These are phyloP conservation scores for Artibeus lituratus DNA, from an alignment of 2,797 vertebrate species.

Conservation along the genomic window DNA sequence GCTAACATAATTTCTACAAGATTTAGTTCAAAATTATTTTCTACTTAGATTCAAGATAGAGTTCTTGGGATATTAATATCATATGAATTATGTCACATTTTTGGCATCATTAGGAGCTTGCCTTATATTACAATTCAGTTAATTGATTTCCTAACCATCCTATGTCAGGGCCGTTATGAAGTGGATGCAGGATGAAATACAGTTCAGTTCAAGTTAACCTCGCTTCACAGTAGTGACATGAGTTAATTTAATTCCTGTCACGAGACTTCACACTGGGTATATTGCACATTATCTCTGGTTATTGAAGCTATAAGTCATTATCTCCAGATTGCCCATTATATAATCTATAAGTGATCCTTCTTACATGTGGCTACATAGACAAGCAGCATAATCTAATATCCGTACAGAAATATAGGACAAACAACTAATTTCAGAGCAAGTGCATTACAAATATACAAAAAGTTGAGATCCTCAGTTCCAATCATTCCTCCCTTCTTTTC, in stretches of 20 bases:
- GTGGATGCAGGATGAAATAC: slow-evolving; percentile 27
- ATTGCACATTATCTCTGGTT: slow-evolving; percentile 39
- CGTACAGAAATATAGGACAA: not conserved
- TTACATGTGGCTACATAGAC: not conserved
- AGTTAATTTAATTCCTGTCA: slow-evolving; percentile 63
- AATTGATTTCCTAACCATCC: slow-evolving; percentile 33
- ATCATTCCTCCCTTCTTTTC: not conserved
- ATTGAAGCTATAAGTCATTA: slow-evolving; percentile 53
- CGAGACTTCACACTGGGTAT: slow-evolving; percentile 35
- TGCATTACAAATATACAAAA: not conserved
- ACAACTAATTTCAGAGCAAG: not conserved
- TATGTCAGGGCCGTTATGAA: slow-evolving; percentile 45
- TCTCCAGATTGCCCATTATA: slow-evolving; percentile 10
- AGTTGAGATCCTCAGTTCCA: not conserved
- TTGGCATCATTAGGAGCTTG: not conserved
- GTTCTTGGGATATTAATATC: not conserved
- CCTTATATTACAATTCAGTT: slow-evolving; percentile 31
- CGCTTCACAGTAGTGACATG: slow-evolving; percentile 45
- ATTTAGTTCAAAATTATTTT: not conserved
- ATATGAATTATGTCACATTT: not conserved
- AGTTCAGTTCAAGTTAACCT: slow-evolving; percentile 66
- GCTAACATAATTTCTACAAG: not conserved
- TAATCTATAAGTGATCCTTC: not conserved
- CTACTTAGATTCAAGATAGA: not conserved
- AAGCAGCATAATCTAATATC: not conserved